A percentile compares a stretch with the other conserved stretches of the same genome.
Evolutionary conservation across 2,888 invertebrate genomes (phyloP).

Genomic region (Cryptophagus acutangulus): DNA sequence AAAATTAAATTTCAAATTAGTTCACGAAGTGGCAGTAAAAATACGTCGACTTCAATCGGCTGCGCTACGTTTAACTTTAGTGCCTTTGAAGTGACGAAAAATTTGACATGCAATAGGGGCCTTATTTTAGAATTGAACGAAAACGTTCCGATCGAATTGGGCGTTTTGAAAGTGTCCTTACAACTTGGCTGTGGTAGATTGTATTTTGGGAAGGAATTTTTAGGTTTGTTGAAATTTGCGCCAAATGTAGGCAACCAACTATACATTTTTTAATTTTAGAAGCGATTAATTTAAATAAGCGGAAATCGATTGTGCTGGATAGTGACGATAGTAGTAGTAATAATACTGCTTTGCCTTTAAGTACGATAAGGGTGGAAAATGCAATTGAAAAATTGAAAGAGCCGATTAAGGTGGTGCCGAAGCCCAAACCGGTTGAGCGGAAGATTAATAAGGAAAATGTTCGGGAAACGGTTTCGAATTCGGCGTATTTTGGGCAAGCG

Average conservation of each 20-base stretch:
- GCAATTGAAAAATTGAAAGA: too few relatives aligned
- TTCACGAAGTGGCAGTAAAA: conserved; percentile 48
- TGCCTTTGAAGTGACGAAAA: conserved; percentile 40
- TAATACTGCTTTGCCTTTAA: conserved; percentile 4
- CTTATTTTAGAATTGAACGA: conserved; percentile 44
- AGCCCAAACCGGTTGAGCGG: too few relatives aligned
- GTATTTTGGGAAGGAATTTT: conserved; percentile 51
- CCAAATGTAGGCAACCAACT: background rate
- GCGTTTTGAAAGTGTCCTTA: conserved; percentile 47
- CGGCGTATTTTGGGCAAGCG: conserved; percentile 6
- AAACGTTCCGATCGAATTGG: conserved; percentile 45
- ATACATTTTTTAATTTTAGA: conserved; percentile 28
- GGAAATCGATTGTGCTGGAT: conserved; percentile 25
- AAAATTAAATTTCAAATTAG: conserved; percentile 48
- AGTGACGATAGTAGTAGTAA: conserved; percentile 23
- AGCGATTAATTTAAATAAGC: conserved; percentile 30
- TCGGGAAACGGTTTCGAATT: too few relatives aligned
- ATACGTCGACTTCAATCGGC: conserved; percentile 47
- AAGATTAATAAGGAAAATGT: too few relatives aligned
- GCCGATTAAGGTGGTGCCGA: too few relatives aligned
- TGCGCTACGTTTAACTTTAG: conserved; percentile 44
- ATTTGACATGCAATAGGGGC: conserved; percentile 44
- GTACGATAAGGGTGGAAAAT: too few relatives aligned
- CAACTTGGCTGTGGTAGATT: conserved; percentile 50
- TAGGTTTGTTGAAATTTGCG: conserved; percentile 40